phyloP scores from a whole-genome alignment of 2,113 vertebrate species.

The Misgurnus mizolepis region DNA sequence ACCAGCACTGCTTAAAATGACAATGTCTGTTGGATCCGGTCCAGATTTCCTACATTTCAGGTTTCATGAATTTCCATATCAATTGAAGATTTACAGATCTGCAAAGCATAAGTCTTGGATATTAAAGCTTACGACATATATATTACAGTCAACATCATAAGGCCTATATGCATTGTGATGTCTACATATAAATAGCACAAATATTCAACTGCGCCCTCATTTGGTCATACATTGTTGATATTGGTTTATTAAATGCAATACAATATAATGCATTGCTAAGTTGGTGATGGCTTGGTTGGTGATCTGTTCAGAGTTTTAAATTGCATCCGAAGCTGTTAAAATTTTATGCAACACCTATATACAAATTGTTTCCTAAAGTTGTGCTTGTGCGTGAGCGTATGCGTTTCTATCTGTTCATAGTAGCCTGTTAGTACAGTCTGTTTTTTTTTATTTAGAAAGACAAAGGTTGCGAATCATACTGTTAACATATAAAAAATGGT shows the following conservation, averaged over 20 bases:
- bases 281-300: background rate
- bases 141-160: conserved; percentile 11
- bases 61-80: background rate
- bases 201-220: background rate
- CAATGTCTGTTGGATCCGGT: background rate
- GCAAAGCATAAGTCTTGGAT: conserved; percentile 8
- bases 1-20: background rate
- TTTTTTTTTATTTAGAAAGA: background rate
- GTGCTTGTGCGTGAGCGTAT: background rate
- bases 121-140: background rate
- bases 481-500: background rate
- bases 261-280: background rate
- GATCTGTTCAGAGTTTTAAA: background rate
- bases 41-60: background rate
- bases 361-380: too few relatives aligned
- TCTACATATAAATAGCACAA: background rate
- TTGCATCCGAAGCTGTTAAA: background rate
- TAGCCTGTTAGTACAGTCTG: background rate
- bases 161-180: background rate
- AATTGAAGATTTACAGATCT: conserved; percentile 10
- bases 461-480: background rate
- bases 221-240: background rate
- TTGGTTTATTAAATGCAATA: background rate
- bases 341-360: background rate
- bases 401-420: background rate